A percentile compares a stretch with the other conserved stretches of the same genome.
Evolutionary conservation across 2,113 vertebrate genomes (phyloP).

Genomic region (Herpailurus yagouaroundi): DNA sequence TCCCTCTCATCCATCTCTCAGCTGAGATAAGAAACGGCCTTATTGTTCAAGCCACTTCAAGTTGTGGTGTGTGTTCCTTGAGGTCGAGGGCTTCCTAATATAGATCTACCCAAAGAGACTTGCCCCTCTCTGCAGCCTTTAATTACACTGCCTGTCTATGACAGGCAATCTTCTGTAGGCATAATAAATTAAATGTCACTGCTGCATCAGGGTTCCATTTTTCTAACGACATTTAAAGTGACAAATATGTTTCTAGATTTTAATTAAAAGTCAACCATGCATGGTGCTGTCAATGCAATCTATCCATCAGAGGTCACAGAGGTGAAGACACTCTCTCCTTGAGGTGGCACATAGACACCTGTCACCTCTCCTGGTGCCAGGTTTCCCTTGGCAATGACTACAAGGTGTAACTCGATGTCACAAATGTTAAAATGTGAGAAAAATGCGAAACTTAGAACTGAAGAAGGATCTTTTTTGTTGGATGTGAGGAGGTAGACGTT

Average conservation of each 20-base stretch:
- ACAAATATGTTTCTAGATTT: slow-evolving; percentile 5
- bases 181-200: not conserved
- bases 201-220: not conserved
- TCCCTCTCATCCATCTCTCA: not conserved
- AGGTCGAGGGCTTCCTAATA: not conserved
- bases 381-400: not conserved
- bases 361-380: not conserved
- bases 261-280: not conserved
- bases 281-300: not conserved
- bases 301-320: not conserved
- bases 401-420: not conserved
- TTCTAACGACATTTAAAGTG: not conserved
- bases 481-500: not conserved
- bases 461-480: not conserved
- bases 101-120: not conserved
- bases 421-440: not conserved
- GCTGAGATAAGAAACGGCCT: not conserved
- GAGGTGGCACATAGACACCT: not conserved
- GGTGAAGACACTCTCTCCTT: not conserved
- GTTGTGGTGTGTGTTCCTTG: not conserved
- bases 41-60: not conserved
- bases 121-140: not conserved
- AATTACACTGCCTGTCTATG: not conserved
- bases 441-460: not conserved
- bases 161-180: not conserved